Conservation (phyloP, 1,140 invertebrate genomes). For the Lanistes nyassanus region DNA sequence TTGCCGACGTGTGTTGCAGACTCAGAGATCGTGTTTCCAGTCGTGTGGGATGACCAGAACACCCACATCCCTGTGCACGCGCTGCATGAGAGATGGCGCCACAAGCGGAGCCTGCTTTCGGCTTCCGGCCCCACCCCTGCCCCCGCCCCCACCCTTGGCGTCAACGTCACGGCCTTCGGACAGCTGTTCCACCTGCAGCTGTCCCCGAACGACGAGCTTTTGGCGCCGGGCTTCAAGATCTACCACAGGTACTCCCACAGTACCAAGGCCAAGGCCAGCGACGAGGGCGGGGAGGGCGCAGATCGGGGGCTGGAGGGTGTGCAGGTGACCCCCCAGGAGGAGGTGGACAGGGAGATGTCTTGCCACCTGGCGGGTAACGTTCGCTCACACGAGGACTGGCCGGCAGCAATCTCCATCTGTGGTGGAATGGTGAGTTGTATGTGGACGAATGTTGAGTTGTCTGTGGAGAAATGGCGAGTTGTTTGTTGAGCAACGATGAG, state of each 20-base stretch:
- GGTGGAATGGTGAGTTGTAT: slow-evolving; percentile 42
- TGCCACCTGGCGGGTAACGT: slow-evolving; percentile 36
- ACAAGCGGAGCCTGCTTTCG: slow-evolving; percentile 5
- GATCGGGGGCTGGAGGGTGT: slow-evolving; percentile 2
- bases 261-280: not conserved
- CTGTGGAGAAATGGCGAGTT: not conserved
- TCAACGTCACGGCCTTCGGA: slow-evolving; percentile 40
- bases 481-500: not conserved
- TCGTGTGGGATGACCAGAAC: slow-evolving; percentile 32
- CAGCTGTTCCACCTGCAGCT: slow-evolving; percentile 45
- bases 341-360: slow-evolving; percentile 18
- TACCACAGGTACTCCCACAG: slow-evolving; percentile 30
- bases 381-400: slow-evolving; percentile 27
- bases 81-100: slow-evolving; percentile 14
- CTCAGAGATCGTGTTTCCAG: slow-evolving; percentile 37
- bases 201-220: slow-evolving; percentile 36
- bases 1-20: slow-evolving; percentile 41
- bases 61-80: slow-evolving; percentile 26
- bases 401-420: slow-evolving; percentile 39
- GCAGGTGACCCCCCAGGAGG: slow-evolving; percentile 13
- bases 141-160: slow-evolving; percentile 17
- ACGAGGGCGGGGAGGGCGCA: not conserved
- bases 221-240: slow-evolving; percentile 49
- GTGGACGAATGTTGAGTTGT: not conserved
- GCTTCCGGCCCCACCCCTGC: slow-evolving; percentile 1